Conservation (phyloP, 2,797 vertebrate genomes). For the Coccyzus lansbergi region DNA sequence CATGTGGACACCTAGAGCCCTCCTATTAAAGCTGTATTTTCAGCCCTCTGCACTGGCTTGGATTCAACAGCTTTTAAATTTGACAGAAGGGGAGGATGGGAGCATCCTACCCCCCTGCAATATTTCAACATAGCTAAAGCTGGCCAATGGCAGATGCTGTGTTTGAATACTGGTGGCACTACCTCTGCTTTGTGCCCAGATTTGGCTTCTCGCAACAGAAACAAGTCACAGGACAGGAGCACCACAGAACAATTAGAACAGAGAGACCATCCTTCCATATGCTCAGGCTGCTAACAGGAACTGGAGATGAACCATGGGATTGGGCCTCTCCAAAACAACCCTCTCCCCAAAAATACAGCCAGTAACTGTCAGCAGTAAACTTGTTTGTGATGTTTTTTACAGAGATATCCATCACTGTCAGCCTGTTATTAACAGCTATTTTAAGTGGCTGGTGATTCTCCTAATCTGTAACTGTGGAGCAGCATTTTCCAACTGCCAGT, state of each 20-base stretch:
- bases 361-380: neutral
- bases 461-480: neutral
- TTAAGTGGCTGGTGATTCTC: conserved; percentile 4
- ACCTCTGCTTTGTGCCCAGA: neutral
- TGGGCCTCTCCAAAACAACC: neutral
- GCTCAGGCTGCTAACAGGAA: rapidly evolving
- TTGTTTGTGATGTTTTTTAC: neutral
- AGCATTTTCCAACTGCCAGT: neutral
- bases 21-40: neutral
- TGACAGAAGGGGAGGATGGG: neutral
- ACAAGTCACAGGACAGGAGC: neutral
- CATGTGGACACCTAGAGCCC: neutral
- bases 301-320: neutral
- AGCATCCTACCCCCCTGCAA: neutral
- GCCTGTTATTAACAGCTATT: neutral
- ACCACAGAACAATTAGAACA: neutral
- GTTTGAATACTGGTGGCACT: neutral
- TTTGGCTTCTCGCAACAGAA: neutral
- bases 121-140: neutral
- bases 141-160: neutral
- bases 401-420: neutral
- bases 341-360: neutral
- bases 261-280: neutral
- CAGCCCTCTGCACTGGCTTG: neutral
- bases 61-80: neutral